Base-by-base conservation (phyloP, 2,797 vertebrate genomes). In the Triplophysa bombifrons region DNA sequence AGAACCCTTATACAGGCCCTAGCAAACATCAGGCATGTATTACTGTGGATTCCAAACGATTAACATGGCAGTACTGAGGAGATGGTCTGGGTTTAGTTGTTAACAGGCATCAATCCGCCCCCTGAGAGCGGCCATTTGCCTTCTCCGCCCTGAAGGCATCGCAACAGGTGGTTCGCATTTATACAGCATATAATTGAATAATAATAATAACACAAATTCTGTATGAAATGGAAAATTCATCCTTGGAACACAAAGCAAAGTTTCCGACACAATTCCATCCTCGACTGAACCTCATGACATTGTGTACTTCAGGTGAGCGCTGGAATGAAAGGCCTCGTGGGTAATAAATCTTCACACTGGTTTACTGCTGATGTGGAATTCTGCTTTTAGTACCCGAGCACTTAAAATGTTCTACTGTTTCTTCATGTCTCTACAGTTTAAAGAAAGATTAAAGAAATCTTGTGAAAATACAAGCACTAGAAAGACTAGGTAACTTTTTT, bases 91-190 rank as follows among this genome's bases (percentile, higher is more conserved):
- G 76, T 87, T 0, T 12, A 75, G 85, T 82, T 90, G 87, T 83
- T 76, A 75, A 84, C 80, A 83, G 79, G 88, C 84, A 87, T 91
- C 90, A 90, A 88, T 78, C 89, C 84, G 79, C 85, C 90, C 72
- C 58, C 46, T 53, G 86, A 89, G 87, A 89, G 88, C 87, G 88
- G 53, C 81, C 80, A 84, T 89, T 90, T 84, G 86, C 89, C 71
- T 89, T 91, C 88, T 87, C 89, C 46, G 84, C 12, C 64, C 74
- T 10, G 3, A 82, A 85, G 92, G 87, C 60, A 75, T 87, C 82
- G 85, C 85, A 88, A 90, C 92, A 94, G 91, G 92, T 93, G 91
- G 91, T 94, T 95, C 84, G 68, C 87, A 93, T 95, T 94, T 90
- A 80, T 78, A 72, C 85, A 88, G 83, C 76, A 86, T 83, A 89